Evolutionary conservation across 2,888 invertebrate species (phyloP), one percentile per base, ranked within the genome.

Genomic region (Drosophila heteroneura): DNA sequence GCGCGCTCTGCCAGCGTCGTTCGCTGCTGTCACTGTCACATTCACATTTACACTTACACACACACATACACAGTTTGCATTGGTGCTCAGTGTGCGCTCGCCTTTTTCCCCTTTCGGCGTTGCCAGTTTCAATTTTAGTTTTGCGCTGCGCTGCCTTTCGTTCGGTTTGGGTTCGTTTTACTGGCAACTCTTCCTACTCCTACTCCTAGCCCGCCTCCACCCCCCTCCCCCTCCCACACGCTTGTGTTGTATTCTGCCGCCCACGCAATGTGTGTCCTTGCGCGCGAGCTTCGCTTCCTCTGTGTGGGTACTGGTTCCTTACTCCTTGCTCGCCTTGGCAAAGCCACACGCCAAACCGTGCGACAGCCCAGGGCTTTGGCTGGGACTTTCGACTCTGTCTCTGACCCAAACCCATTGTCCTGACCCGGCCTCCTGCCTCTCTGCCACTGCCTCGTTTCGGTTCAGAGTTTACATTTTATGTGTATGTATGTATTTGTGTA

Each of bases 91-190:
- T 47, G 52, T 53, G 60, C 53, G 67, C 47, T 62, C 60, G 57
- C 60, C 47, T 72, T 78, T 78, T 70, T 70, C 76, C 82, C 76
- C 73, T 65, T 76, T 76, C 70, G 76, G 57, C 54, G 79, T 84
- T 86, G 83, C 82, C 86, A 85, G 86, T 84, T 84, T 86, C 84
- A 86, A 84, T 86, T 84, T 84, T 84, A 84, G 84, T 84, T 86
- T 86, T 80, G 84, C 79, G 57, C 57, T 57, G 57, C 76, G 72
- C 64, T 79, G 70, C 75, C 79, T 39, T 64, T 76, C 77, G 71
- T 74, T 85, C 81, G 74, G 61, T 70, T 82, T 87, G 78, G 76
- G 73, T 82, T 85, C 85, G 85, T 56, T 26, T 83, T 83, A 76
- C 76, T 66, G 76, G 71, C 73, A 76, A 54, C 37, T 47, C 77